These are phyloP conservation scores for Ivindomyrus marchei DNA, from an alignment of 2,113 vertebrate species.

Conservation along the genomic window DNA sequence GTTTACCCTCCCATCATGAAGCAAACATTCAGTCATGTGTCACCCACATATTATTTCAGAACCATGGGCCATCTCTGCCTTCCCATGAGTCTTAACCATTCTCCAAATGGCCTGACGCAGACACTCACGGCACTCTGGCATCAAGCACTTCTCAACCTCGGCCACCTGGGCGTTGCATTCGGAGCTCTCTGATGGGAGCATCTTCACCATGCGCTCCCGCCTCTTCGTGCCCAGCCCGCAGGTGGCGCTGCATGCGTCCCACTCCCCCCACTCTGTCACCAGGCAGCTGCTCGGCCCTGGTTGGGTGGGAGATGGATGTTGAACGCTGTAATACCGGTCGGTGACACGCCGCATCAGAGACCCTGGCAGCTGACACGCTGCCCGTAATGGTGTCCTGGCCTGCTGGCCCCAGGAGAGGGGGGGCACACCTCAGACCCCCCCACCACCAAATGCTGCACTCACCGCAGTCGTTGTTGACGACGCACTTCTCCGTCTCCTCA, in stretches of 20 bases:
- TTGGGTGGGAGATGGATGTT: background rate
- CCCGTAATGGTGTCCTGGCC: background rate
- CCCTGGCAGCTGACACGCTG: background rate
- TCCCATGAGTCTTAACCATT: background rate
- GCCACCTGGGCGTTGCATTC: constrained; percentile 85
- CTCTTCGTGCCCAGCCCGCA: constrained; percentile 88
- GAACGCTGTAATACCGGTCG: too few relatives aligned
- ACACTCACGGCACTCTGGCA: constrained; percentile 94
- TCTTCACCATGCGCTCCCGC: constrained; percentile 88
- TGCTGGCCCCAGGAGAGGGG: background rate
- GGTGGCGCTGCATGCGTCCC: constrained; percentile 94
- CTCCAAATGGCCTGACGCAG: background rate
- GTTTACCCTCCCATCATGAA: background rate
- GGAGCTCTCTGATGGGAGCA: constrained; percentile 87
- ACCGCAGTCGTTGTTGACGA: constrained; percentile 93
- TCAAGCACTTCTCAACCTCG: constrained; percentile 95
- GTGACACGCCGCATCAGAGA: background rate
- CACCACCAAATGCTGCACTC: constrained; percentile 39
- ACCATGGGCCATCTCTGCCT: background rate
- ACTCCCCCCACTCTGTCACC: constrained; percentile 91
- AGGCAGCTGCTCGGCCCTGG: constrained; percentile 89
- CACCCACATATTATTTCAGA: background rate
- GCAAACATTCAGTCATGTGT: background rate
- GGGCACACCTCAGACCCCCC: background rate
- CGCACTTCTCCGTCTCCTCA: constrained; percentile 84